Conservation (phyloP, 2,888 invertebrate species). For the Nycteola revayana region DNA sequence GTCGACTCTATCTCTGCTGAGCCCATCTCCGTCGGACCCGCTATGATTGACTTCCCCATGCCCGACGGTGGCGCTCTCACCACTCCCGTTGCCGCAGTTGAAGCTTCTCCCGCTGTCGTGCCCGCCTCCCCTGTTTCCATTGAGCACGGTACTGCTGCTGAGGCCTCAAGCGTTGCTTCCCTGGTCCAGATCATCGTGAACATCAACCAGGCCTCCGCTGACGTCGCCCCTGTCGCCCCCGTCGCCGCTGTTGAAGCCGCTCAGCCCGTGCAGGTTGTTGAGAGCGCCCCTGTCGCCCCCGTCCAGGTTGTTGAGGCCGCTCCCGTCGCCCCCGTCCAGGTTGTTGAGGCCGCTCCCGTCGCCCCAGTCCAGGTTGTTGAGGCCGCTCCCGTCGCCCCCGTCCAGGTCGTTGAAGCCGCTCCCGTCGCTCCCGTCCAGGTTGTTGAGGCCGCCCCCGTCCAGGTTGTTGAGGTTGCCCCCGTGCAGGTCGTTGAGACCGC, state of each 20-base stretch:
- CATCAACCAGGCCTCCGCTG: conserved; percentile 11
- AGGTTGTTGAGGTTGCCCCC: conserved; percentile 11
- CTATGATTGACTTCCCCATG: conserved; percentile 27
- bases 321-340: conserved; percentile 7
- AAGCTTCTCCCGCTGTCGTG: not conserved
- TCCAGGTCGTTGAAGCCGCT: conserved; percentile 13
- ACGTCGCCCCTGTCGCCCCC: conserved; percentile 8
- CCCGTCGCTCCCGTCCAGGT: conserved; percentile 11
- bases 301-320: conserved; percentile 7
- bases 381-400: conserved; percentile 11
- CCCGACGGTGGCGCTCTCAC: conserved; percentile 8
- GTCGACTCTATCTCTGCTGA: conserved; percentile 10
- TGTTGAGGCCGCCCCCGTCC: conserved; percentile 3
- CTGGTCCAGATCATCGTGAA: conserved; percentile 21
- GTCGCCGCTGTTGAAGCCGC: conserved; percentile 7
- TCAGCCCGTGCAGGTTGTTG: conserved; percentile 16
- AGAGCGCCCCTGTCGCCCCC: conserved; percentile 9
- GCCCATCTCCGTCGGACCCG: conserved; percentile 19
- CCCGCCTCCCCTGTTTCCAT: not conserved
- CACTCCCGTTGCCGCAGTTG: conserved; percentile 14
- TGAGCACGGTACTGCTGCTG: conserved; percentile 7
- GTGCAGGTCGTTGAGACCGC: conserved; percentile 15
- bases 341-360: conserved; percentile 1
- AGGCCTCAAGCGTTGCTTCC: conserved; percentile 21
- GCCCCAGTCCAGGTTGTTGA: conserved; percentile 7